Evolutionary conservation across 2,797 vertebrate genomes (phyloP), one percentile per base, ranked within the genome.

Genomic region (Epinephelus coioides): DNA sequence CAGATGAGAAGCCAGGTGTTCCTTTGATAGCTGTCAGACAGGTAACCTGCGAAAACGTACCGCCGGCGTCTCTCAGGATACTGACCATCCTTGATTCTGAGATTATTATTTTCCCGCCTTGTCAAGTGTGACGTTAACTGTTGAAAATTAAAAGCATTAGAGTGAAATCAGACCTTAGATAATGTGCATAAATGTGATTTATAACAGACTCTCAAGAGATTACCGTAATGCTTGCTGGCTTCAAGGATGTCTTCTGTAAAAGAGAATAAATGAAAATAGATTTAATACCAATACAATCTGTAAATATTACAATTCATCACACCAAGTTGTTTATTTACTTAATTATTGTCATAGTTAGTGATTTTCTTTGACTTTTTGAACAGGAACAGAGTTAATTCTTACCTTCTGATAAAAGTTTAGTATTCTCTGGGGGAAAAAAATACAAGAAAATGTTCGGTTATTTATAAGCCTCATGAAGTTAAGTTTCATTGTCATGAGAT

Each of bases 91-190:
- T 0, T 34, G 0, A 78, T 17, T 1, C 0, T 63, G 8, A 95
- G 13, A 50, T 2, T 49, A 13, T 0, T 0, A 83, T 80, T 56
- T 56, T 0, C 0, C 2, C 21, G 0, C n/a, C 0, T 0, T 0
- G 3, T 83, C 62, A 19, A 92, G 76, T 6, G 14, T 27, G 68
- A 95, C 38, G 15, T 79, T 80, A 13, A 21, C 95, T 95, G 91
- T 86, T 55, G 54, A 46, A 80, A 85, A 89, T 10, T 1, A 0
- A 50, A 82, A 71, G 25, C 18, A 38, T 76, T 13, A 78, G 57
- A 46, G 50, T 68, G 13, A 12, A 74, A 38, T 46, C 10, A 74
- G 17, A 40, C 51, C 0, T 47, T 4, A 18, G 12, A 56, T 1
- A 27, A 69, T 0, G 1, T 17, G 11, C 14, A 57, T 53, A 8